Conservation (phyloP, 1,140 invertebrate species). For the Sesamia nonagrioides region DNA sequence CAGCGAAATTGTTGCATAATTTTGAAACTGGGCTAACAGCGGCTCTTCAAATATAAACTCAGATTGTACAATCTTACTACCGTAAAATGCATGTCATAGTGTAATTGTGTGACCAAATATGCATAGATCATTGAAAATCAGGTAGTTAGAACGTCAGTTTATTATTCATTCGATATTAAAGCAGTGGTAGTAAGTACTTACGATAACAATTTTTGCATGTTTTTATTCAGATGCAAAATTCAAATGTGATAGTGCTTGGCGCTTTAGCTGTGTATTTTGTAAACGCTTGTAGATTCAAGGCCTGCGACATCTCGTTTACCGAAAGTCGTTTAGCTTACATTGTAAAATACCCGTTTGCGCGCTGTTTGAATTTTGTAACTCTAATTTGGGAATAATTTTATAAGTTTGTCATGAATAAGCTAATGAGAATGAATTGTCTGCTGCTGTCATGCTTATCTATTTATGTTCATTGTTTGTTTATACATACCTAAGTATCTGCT, state of each 20-base stretch:
- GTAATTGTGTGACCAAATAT: slow-evolving; percentile 6
- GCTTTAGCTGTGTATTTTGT: slow-evolving; percentile 65
- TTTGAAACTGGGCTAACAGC: slow-evolving; percentile 14
- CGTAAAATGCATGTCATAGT: slow-evolving; percentile 4
- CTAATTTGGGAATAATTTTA: slow-evolving; percentile 56
- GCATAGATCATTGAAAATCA: slow-evolving; percentile 3
- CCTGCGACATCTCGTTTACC: slow-evolving; percentile 75
- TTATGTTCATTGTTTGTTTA: slow-evolving; percentile 25
- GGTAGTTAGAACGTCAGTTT: not conserved
- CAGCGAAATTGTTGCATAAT: not conserved
- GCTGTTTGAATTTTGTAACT: slow-evolving; percentile 60
- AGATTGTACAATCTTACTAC: slow-evolving; percentile 1
- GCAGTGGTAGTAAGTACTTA: not conserved
- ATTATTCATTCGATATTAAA: not conserved
- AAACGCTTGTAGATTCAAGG: slow-evolving; percentile 73
- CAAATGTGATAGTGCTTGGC: slow-evolving; percentile 62
- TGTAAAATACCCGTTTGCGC: slow-evolving; percentile 72
- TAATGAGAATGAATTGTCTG: slow-evolving; percentile 52
- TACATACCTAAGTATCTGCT: no score
- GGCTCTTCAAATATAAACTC: slow-evolving; percentile 3
- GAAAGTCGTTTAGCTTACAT: slow-evolving; percentile 79
- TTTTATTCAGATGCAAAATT: slow-evolving; percentile 57
- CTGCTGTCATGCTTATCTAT: slow-evolving; percentile 37
- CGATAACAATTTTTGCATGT: not conserved
- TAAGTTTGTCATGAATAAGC: slow-evolving; percentile 57